A percentile compares a stretch with the other conserved stretches of the same genome.
phyloP scores from a whole-genome alignment of 2,888 invertebrate genomes.

The Athalia rosae region DNA sequence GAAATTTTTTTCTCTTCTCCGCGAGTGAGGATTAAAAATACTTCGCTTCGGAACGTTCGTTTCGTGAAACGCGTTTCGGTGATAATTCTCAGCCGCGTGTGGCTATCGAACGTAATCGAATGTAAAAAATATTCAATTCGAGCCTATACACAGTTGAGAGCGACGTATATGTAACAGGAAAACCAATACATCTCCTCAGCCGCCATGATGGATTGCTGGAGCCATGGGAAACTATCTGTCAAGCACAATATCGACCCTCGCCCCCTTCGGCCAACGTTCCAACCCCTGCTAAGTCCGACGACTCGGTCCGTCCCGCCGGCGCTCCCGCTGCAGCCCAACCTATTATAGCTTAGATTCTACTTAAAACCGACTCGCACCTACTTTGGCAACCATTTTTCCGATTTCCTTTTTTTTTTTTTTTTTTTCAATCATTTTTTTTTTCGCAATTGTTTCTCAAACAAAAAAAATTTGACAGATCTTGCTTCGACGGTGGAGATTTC shows the following conservation, averaged over 20 bases:
- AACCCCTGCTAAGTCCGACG: slow-evolving; percentile 63
- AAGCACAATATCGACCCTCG: slow-evolving; percentile 74
- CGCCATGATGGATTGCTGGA: slow-evolving; percentile 73
- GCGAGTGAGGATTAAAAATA: no score
- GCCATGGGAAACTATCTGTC: slow-evolving; percentile 74
- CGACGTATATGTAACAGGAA: slow-evolving; percentile 65
- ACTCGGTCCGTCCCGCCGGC: slow-evolving; percentile 41
- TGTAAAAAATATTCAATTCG: slow-evolving; percentile 65
- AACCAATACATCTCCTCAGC: slow-evolving; percentile 70
- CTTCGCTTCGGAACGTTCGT: neutral
- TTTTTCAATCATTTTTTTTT: neutral
- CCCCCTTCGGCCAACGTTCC: slow-evolving; percentile 62
- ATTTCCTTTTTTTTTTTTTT: slow-evolving; percentile 7
- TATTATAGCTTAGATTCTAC: slow-evolving; percentile 8
- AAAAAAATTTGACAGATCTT: no score
- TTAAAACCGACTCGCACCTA: slow-evolving; percentile 5
- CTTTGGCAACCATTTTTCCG: neutral
- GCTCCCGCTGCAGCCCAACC: slow-evolving; percentile 13
- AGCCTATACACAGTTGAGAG: slow-evolving; percentile 64
- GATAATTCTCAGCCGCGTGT: neutral
- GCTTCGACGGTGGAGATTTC: no score
- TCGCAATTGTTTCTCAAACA: no score
- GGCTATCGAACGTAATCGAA: slow-evolving; percentile 5
- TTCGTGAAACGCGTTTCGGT: neutral
- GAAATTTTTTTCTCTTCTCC: no score